phyloP scores from a whole-genome alignment of 2,113 vertebrate species.

The Heteronetta atricapilla region DNA sequence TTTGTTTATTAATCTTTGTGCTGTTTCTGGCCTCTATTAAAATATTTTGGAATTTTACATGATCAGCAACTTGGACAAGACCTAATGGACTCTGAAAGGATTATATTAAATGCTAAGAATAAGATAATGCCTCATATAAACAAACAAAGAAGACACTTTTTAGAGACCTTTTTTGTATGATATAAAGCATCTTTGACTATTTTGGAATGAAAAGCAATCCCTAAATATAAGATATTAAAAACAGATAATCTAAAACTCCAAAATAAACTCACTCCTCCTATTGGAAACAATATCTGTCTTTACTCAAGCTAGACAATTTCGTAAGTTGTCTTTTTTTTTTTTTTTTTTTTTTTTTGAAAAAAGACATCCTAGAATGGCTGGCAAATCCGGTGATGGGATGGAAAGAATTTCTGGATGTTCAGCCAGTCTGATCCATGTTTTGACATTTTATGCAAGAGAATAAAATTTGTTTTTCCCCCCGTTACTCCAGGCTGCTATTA shows the following conservation, averaged over 20 bases:
- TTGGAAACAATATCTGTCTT: conserved; percentile 10
- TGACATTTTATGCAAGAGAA: conserved; percentile 36
- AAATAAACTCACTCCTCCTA: conserved; percentile 19
- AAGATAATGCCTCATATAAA: background rate
- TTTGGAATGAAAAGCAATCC: background rate
- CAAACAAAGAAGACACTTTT: background rate
- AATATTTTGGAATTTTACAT: conserved; percentile 14
- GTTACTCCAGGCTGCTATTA: conserved; percentile 13
- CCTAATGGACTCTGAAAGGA: background rate
- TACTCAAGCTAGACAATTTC: conserved; percentile 12
- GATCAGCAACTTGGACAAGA: background rate
- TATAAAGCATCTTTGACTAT: background rate
- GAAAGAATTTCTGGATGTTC: conserved; percentile 68
- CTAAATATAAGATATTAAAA: conserved; percentile 1
- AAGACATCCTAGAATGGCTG: conserved; percentile 46
- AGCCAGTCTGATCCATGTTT: conserved; percentile 51
- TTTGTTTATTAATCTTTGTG: conserved; percentile 5
- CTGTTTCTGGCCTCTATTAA: background rate
- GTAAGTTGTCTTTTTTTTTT: conserved; percentile 16
- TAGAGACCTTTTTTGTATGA: background rate
- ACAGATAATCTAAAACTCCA: background rate
- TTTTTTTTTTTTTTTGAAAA: background rate
- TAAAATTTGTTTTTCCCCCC: background rate
- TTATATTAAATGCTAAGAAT: conserved; percentile 16
- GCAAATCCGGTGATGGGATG: background rate